Evolutionary conservation across 2,888 invertebrate genomes (phyloP).

Genomic region (Rotaria magnacalcarata): DNA sequence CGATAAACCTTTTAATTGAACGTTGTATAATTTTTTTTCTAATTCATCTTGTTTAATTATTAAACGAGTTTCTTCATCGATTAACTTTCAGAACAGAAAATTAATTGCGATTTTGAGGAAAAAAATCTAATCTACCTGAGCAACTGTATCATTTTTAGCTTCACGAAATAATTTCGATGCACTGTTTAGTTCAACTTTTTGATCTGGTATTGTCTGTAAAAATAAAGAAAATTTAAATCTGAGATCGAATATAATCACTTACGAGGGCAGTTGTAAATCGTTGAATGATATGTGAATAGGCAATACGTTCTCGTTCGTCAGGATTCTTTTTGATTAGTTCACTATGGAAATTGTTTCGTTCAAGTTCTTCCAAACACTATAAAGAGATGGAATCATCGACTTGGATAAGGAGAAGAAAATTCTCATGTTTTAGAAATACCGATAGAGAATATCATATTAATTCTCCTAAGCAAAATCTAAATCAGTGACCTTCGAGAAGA

Average conservation of each 20-base stretch:
- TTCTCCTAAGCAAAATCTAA: too few relatives aligned
- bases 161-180: conserved; percentile 28
- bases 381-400: not conserved
- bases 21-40: not conserved
- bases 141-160: not conserved
- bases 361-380: conserved; percentile 30
- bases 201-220: not conserved
- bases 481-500: too few relatives aligned
- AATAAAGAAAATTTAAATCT: not conserved
- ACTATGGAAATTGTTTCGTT: not conserved
- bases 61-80: conserved; percentile 1
- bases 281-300: conserved; percentile 20
- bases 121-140: not conserved
- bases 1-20: not conserved
- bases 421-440: too few relatives aligned
- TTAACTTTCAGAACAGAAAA: not conserved
- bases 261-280: not conserved
- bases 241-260: not conserved
- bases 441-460: too few relatives aligned
- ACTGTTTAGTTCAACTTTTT: not conserved
- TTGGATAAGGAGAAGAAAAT: too few relatives aligned
- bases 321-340: not conserved
- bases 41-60: conserved; percentile 5
- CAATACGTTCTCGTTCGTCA: conserved; percentile 1
- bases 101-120: not conserved